phyloP scores from a whole-genome alignment of 2,113 vertebrate species.

The Ictidomys tridecemlineatus region DNA sequence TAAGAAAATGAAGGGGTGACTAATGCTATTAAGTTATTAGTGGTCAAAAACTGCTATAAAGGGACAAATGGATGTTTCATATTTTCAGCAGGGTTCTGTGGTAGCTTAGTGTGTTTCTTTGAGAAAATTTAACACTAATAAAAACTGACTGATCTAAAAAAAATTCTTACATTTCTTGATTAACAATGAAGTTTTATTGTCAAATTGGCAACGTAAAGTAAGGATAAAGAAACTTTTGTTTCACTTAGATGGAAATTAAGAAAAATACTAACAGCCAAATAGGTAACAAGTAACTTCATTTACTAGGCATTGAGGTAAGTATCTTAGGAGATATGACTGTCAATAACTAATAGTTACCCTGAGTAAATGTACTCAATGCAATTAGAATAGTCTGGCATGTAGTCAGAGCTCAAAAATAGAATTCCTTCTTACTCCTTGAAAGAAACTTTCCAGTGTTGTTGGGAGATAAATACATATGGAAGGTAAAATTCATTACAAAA shows the following conservation, averaged over 20 bases:
- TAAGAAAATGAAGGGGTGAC: not conserved
- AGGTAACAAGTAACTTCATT: not conserved
- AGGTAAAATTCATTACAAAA: conserved; percentile 25
- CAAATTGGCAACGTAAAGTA: not conserved
- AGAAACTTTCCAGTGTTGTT: not conserved
- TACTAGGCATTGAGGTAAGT: not conserved
- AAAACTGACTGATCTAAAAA: not conserved
- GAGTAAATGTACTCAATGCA: not conserved
- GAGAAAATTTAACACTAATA: not conserved
- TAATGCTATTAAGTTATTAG: not conserved
- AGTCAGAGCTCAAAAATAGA: not conserved
- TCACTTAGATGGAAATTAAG: not conserved
- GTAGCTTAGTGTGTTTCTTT: not conserved
- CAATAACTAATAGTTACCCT: not conserved
- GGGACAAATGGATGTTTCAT: not conserved
- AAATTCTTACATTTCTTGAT: not conserved
- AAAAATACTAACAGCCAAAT: not conserved
- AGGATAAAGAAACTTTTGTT: not conserved
- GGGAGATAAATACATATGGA: not conserved
- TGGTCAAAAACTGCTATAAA: not conserved
- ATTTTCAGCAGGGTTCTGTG: not conserved
- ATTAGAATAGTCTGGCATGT: not conserved
- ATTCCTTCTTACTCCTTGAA: not conserved
- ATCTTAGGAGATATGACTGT: not conserved
- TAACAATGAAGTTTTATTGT: conserved; percentile 1